Evolutionary conservation across 2,113 vertebrate genomes (phyloP).

Genomic region (Thunnus thynnus): DNA sequence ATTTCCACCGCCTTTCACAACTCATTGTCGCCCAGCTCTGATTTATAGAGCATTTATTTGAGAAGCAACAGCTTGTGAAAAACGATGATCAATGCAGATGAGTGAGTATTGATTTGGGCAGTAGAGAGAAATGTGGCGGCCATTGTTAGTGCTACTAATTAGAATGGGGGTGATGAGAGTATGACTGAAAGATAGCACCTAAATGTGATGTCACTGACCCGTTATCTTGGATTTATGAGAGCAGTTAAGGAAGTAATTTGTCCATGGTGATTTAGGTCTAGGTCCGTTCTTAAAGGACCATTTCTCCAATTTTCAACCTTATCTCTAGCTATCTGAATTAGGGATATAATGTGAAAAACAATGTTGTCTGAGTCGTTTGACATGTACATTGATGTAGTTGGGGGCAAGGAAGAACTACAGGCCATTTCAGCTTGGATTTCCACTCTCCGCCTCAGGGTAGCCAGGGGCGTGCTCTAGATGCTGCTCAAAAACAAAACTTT

Average conservation of each 20-base stretch:
- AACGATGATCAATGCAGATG: constrained; percentile 70
- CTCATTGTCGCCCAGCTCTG: constrained; percentile 1
- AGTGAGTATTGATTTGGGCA: constrained; percentile 60
- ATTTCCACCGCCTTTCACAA: background rate
- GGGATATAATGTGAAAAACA: no score
- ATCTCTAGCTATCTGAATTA: no score
- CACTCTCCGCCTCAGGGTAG: no score
- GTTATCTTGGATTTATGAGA: constrained; percentile 54
- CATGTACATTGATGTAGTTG: no score
- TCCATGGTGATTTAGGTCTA: constrained; percentile 31
- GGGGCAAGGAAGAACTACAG: no score
- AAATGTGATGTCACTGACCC: constrained; percentile 36
- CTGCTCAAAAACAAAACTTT: no score
- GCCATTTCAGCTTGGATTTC: no score
- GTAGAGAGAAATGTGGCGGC: constrained; percentile 32
- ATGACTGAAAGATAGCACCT: constrained; percentile 38
- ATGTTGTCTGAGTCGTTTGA: no score
- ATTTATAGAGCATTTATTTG: constrained; percentile 48
- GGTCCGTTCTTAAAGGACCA: constrained; percentile 4
- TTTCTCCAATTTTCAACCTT: no score
- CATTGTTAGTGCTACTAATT: constrained; percentile 64
- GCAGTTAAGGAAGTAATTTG: constrained; percentile 47
- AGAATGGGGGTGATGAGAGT: constrained; percentile 32
- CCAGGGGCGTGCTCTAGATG: no score
- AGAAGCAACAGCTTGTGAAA: constrained; percentile 51